These are phyloP conservation scores for Piaya cayana DNA, from an alignment of 2,113 vertebrate species.

Conservation along the genomic window DNA sequence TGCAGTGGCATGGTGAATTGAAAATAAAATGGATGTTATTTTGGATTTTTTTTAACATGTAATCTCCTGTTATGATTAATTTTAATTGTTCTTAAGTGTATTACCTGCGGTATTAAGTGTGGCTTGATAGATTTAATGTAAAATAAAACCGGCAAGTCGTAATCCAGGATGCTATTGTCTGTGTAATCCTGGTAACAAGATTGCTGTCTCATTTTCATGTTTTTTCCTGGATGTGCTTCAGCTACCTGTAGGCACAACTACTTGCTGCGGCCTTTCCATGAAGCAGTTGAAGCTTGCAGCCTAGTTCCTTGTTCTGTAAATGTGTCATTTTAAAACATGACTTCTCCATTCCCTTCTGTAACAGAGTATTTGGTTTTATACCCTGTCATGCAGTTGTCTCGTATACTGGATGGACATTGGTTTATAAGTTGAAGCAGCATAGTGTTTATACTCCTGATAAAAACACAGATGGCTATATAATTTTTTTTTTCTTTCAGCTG, in stretches of 20 bases:
- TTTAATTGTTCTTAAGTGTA: conserved; percentile 1
- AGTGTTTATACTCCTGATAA: background rate
- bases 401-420: background rate
- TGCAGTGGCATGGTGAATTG: background rate
- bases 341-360: background rate
- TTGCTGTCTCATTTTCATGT: background rate
- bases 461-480: background rate
- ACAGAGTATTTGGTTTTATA: background rate
- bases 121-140: background rate
- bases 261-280: background rate
- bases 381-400: background rate
- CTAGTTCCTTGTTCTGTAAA: background rate
- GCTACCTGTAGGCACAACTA: background rate
- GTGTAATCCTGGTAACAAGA: background rate
- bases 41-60: background rate
- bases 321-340: background rate
- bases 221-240: background rate
- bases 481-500: background rate
- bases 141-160: background rate
- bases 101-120: background rate
- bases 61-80: conserved; percentile 2
- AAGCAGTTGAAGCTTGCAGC: background rate
- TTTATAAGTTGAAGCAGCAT: background rate
- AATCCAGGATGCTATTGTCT: conserved; percentile 25
- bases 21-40: background rate